Evolutionary conservation across 2,888 invertebrate species (phyloP).

Genomic region (Blomia tropicalis): DNA sequence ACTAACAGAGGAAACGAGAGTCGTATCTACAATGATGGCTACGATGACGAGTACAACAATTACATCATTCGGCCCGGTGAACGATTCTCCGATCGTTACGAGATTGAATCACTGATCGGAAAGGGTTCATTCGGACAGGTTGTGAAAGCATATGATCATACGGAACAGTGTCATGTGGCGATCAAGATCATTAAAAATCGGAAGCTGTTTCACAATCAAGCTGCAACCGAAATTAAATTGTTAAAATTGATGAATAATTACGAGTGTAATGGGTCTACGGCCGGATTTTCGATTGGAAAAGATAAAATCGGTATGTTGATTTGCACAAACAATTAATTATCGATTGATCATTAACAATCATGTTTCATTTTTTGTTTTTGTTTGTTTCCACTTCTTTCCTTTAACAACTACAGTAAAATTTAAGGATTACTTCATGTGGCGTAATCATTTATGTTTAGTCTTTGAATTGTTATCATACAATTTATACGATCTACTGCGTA

Average conservation of each 20-base stretch:
- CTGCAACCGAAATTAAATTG: no score
- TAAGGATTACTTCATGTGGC: conserved; percentile 99
- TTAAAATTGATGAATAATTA: conserved; percentile 98
- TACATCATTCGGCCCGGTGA: conserved; percentile 98
- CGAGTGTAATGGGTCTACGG: conserved; percentile 96
- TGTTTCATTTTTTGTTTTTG: not conserved
- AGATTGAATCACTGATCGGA: conserved; percentile 96
- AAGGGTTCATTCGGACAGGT: conserved; percentile 86
- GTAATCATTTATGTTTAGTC: conserved; percentile 98
- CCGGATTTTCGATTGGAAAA: conserved; percentile 84
- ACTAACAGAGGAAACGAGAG: conserved; percentile 50
- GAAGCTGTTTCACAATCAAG: conserved; percentile 99
- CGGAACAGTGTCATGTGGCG: conserved; percentile 95
- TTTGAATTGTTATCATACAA: conserved; percentile 99
- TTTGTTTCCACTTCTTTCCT: no score
- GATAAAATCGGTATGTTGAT: conserved; percentile 34
- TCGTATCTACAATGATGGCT: conserved; percentile 86
- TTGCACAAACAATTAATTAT: not conserved
- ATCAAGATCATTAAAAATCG: conserved; percentile 99
- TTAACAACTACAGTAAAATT: conserved; percentile 71
- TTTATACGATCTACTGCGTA: conserved; percentile 93
- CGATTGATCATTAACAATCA: not conserved
- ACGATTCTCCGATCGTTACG: conserved; percentile 96
- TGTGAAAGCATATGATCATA: conserved; percentile 95
- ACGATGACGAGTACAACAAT: conserved; percentile 98